These are phyloP conservation scores for Cheilosia impressa DNA, from an alignment of 2,888 invertebrate species.

Conservation along the genomic window DNA sequence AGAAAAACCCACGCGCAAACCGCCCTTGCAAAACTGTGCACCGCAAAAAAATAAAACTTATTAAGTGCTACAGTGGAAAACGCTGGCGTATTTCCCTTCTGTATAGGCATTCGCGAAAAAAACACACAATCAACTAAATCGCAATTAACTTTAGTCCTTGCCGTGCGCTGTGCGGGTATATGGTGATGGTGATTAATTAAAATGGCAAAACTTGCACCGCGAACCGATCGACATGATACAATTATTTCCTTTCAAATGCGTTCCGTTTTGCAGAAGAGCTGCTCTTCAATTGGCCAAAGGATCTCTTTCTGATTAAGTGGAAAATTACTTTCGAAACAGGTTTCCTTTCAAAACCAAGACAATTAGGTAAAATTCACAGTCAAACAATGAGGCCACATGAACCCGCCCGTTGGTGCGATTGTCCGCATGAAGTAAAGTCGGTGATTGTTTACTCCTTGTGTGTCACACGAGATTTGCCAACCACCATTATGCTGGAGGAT, in stretches of 20 bases:
- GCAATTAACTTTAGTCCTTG: conserved; percentile 74
- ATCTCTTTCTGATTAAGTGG: conserved; percentile 47
- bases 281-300: conserved; percentile 29
- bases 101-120: conserved; percentile 49
- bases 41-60: conserved; percentile 55
- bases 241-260: conserved; percentile 64
- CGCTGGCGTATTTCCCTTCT: conserved; percentile 30
- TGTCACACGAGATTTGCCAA: conserved; percentile 46
- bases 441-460: conserved; percentile 22
- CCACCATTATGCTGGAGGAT: conserved; percentile 25
- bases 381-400: conserved; percentile 33
- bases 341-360: conserved; percentile 28
- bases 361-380: conserved; percentile 43
- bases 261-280: conserved; percentile 45
- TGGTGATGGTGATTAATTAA: conserved; percentile 58
- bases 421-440: conserved; percentile 26
- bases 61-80: conserved; percentile 74
- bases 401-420: conserved; percentile 40
- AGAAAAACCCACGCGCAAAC: conserved; percentile 1
- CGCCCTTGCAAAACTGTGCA: conserved; percentile 12
- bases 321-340: conserved; percentile 58
- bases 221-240: conserved; percentile 48
- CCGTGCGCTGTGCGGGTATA: not conserved
- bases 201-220: conserved; percentile 51
- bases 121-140: conserved; percentile 18